These are phyloP conservation scores for Pelecanoides urinatrix DNA, from an alignment of 2,113 vertebrate species.

Conservation along the genomic window DNA sequence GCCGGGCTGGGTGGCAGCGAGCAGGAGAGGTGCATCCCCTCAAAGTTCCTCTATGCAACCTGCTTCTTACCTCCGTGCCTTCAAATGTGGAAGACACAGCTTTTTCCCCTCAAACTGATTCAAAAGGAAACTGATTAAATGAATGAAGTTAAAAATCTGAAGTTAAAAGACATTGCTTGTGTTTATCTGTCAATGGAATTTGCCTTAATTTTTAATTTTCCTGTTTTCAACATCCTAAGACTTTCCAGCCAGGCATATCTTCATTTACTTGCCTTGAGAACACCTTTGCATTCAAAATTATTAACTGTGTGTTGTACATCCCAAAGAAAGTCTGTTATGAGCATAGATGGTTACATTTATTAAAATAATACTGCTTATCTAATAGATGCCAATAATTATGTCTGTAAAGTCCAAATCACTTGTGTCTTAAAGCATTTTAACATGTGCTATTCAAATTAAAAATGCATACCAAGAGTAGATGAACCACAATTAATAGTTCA, in stretches of 20 bases:
- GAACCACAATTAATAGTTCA: background rate
- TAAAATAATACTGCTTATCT: background rate
- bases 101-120: background rate
- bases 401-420: background rate
- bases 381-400: background rate
- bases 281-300: background rate
- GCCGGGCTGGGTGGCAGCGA: fast-evolving
- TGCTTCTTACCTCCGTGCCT: background rate
- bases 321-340: background rate
- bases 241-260: background rate
- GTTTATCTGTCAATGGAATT: background rate
- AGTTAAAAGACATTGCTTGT: background rate
- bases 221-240: background rate
- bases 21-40: too few relatives aligned
- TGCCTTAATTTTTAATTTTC: background rate
- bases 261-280: background rate
- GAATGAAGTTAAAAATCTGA: background rate
- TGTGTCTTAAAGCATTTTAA: background rate
- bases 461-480: background rate
- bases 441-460: background rate
- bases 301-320: background rate
- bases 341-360: background rate
- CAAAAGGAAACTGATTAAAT: background rate
- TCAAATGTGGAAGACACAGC: background rate
- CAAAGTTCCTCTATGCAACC: background rate